Percentiles rank a stretch among this genome's conserved stretches.
These are phyloP conservation scores for Thamnaconus septentrionalis DNA, from an alignment of 2,113 vertebrate genomes.

Conservation along the genomic window DNA sequence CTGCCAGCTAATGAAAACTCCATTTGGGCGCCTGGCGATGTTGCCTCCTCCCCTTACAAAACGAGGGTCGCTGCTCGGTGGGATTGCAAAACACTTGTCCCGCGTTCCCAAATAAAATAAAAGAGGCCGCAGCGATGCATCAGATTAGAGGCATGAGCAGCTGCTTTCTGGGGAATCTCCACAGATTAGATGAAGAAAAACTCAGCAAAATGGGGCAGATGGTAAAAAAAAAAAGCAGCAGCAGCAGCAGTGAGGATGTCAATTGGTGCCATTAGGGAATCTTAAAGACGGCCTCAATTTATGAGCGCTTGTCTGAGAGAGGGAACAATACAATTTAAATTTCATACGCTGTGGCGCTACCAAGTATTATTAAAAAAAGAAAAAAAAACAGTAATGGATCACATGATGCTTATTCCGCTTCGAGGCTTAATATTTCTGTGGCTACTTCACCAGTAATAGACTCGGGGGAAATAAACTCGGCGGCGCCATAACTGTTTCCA, in stretches of 20 bases:
- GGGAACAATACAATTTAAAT: conserved; percentile 50
- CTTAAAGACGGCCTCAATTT: conserved; percentile 14
- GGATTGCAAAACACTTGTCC: conserved; percentile 11
- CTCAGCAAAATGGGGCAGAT: neutral
- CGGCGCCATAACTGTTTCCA: conserved; percentile 42
- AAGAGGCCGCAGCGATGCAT: conserved; percentile 21
- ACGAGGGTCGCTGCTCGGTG: too few relatives aligned
- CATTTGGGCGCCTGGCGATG: too few relatives aligned
- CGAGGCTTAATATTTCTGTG: conserved; percentile 56
- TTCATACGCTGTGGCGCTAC: conserved; percentile 15
- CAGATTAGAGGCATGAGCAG: conserved; percentile 31
- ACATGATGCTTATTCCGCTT: conserved; percentile 42
- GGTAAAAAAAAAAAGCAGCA: neutral
- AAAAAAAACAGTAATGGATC: conserved; percentile 23
- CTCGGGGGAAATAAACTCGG: conserved; percentile 68
- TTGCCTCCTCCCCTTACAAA: too few relatives aligned
- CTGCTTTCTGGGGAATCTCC: conserved; percentile 8
- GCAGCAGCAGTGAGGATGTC: too few relatives aligned
- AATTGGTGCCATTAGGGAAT: too few relatives aligned
- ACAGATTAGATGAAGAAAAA: conserved; percentile 11
- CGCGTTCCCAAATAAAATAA: conserved; percentile 25
- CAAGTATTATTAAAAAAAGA: conserved; percentile 22
- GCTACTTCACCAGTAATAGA: conserved; percentile 53
- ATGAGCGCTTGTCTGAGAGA: conserved; percentile 29
- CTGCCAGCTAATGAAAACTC: too few relatives aligned